phyloP scores from a whole-genome alignment of 2,797 vertebrate species.

The Limosa lapponica region DNA sequence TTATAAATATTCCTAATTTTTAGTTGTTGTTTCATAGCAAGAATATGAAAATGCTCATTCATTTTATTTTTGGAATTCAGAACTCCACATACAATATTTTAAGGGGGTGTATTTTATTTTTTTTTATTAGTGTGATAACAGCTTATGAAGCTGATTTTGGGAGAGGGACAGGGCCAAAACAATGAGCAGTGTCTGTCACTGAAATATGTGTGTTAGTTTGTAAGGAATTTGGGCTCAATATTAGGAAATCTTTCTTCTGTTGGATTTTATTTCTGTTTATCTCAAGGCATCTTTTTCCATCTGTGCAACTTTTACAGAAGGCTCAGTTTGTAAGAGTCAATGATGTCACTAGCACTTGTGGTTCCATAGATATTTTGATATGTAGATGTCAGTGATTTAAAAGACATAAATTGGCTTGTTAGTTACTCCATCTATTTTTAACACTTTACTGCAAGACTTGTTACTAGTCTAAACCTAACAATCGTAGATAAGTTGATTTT shows the following conservation, averaged over 20 bases:
- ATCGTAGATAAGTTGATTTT: neutral
- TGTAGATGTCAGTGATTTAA: neutral
- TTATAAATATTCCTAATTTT: neutral
- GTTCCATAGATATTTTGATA: neutral
- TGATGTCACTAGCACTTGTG: constrained; percentile 2
- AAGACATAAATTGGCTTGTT: neutral
- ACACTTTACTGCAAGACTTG: neutral
- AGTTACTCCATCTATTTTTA: constrained; percentile 21
- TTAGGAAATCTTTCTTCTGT: neutral
- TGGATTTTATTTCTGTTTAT: constrained; percentile 20
- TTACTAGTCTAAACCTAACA: neutral
- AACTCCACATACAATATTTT: neutral
- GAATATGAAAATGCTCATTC: constrained; percentile 4
- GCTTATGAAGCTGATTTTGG: constrained; percentile 33
- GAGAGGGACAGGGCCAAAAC: neutral
- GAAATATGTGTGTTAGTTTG: neutral
- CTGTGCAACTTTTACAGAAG: neutral
- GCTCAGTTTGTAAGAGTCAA: neutral
- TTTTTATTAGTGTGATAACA: neutral
- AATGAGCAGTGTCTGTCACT: neutral
- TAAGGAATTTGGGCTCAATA: neutral
- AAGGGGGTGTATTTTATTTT: neutral
- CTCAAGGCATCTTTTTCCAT: neutral
- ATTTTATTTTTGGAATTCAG: constrained; percentile 9
- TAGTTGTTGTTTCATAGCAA: constrained; percentile 23